Evolutionary conservation across 2,797 vertebrate genomes (phyloP), one percentile per base, ranked within the genome.

Genomic region (Anguilla obscura): DNA sequence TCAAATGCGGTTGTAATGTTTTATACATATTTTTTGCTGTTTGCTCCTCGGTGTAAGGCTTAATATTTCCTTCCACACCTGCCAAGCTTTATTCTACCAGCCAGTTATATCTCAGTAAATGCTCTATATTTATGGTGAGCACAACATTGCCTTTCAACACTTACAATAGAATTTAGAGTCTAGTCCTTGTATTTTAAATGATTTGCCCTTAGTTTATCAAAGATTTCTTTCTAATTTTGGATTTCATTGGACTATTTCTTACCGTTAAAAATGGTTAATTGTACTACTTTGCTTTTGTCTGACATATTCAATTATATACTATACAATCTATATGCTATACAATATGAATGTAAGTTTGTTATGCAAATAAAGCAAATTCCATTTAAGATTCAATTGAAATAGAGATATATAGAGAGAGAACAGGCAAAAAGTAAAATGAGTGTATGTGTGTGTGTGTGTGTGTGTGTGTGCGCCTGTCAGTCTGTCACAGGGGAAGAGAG

Each of bases 41-140:
- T 95, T 93, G 89, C 92, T 92, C 92, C 40, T 60, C 85, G 87
- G 90, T 33, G 4, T 82, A 89, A 90, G 91, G 92, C 93, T 91
- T 93, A 93, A 94, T 93, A 94, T 94, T 95, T 94, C 94, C 93
- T 90, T 92, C 89, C 89, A 89, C 86, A 84, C 88, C 87, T 89
- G 93, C 94, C 93, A 94, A 93, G 90, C 66, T 89, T 92, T 91
- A 90, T 91, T 93, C 92, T 90, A 92, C 90, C 74, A 86, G 90
- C 86, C 91, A 89, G 89, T 90, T 89, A 86, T 88, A 89, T 90
- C 90, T 89, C 91, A 92, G 88, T 91, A 91, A 91, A 91, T 91
- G 88, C 89, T 91, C 90, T 92, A 89, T 90, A 93, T 93, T 92
- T 90, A 90, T 84, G 86, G 89, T 86, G 86, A 87, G 85, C 83